A percentile compares a stretch with the other conserved stretches of the same genome.
Conservation (phyloP, 2,113 vertebrate genomes). For the Actenoides lindsayi region DNA sequence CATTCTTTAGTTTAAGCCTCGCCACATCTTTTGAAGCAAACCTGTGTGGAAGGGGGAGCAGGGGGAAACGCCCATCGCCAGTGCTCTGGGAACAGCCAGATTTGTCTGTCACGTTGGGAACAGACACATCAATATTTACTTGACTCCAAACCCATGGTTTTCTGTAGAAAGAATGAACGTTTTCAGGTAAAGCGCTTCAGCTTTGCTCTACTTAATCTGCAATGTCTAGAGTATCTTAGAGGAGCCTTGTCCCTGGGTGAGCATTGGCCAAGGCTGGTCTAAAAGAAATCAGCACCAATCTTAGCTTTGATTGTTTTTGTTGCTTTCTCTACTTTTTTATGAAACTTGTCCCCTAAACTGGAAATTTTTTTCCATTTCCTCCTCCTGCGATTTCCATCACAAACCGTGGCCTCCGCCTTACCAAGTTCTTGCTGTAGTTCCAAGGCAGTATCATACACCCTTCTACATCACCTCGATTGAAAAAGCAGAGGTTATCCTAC, state of each 20-base stretch:
- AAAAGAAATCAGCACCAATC: neutral
- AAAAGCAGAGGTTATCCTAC: neutral
- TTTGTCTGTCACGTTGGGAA: neutral
- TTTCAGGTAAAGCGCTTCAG: neutral
- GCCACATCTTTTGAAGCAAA: neutral
- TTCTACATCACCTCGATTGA: neutral
- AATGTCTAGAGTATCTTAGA: neutral
- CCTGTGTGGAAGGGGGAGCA: neutral
- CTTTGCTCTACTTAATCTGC: neutral
- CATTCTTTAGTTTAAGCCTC: neutral
- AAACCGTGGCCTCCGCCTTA: neutral
- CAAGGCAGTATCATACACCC: rapidly evolving
- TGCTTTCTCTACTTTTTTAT: neutral
- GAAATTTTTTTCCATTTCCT: neutral
- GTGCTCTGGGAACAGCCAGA: neutral
- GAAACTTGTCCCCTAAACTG: neutral
- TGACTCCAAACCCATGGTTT: neutral
- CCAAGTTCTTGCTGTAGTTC: neutral
- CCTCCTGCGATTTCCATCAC: neutral
- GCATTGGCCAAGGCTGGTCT: neutral
- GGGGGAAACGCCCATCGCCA: neutral
- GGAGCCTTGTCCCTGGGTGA: neutral
- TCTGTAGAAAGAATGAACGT: neutral
- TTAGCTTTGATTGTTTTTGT: neutral
- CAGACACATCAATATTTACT: neutral